Percentiles rank a stretch among this genome's conserved stretches.
phyloP scores from a whole-genome alignment of 2,113 vertebrate genomes.

The Rattus norvegicus region DNA sequence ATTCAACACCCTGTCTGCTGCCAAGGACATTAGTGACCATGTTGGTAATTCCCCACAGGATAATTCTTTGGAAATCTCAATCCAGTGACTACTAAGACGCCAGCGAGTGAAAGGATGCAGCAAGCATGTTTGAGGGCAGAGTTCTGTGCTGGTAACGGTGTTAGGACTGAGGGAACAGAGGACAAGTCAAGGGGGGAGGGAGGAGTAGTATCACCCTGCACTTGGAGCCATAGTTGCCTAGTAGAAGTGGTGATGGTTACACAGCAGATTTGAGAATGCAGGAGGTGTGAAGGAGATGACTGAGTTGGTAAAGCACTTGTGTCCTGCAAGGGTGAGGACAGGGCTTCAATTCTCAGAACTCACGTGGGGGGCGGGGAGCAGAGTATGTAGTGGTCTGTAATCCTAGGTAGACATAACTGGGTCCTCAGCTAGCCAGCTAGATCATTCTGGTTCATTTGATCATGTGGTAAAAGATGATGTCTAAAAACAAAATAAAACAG shows the following conservation, averaged over 20 bases:
- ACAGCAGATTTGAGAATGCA: not conserved
- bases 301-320: not conserved
- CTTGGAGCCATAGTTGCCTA: not conserved
- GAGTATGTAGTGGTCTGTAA: not conserved
- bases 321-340: not conserved
- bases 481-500: not conserved
- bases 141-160: not conserved
- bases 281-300: not conserved
- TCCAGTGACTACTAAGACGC: slow-evolving; percentile 36
- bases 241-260: not conserved
- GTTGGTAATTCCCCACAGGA: not conserved
- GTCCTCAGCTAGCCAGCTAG: not conserved
- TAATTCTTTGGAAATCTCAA: slow-evolving; percentile 30
- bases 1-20: not conserved
- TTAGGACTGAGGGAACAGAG: not conserved
- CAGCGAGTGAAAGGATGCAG: not conserved
- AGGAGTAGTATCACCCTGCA: not conserved
- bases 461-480: not conserved
- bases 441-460: not conserved
- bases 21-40: not conserved
- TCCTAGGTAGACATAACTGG: not conserved
- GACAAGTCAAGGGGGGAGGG: not conserved
- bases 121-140: not conserved
- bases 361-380: not conserved
- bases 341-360: not conserved